Evolutionary conservation across 2,888 invertebrate genomes (phyloP), one percentile per base, ranked within the genome.

Genomic region (Cryptus armator): DNA sequence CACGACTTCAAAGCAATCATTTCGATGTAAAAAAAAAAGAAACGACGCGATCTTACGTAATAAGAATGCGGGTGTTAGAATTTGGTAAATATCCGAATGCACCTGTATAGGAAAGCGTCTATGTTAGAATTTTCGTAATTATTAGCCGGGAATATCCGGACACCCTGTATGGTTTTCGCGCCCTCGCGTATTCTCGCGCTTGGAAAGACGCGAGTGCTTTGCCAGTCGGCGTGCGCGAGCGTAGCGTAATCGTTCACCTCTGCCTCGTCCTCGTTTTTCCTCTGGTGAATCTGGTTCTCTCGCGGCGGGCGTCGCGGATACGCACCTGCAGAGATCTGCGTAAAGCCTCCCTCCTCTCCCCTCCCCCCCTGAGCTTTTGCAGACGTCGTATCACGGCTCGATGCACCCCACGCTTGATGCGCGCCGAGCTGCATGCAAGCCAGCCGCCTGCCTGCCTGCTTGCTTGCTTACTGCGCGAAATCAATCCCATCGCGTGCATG

Each of bases 391-490:
- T 81, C 72, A 77, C 77, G 84, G 81, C 67, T 84, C 84, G 81
- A 24, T 76, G 84, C 81, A 84, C 84, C 72, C 72, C 67, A 37
- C 67, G 68, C 77, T 84, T 67, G 67, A 72, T 53, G 71, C 19
- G 77, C 67, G 75, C 79, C 59, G 71, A 80, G 72, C 70, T 83
- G 70, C 56, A 29, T 72, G 68, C 66, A n/a, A 16, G 19, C 56
- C 51, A 48, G 67, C 51, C 56, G 70, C 37, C 44, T 6, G n/a
- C 59, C 48, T 51, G 46, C 53, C 67, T 43, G 12, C 68, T 70
- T 86, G 79, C 85, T 85, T 85, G 75, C 82, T 74, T 79, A 77
- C 77, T 84, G 81, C 80, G 70, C 84, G 67, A 86, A 86, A 87
- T 85, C 86, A 83, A 83, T 83, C 83, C 19, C 83, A 81, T 64